Evolutionary conservation across 1,140 invertebrate genomes (phyloP).

Genomic region (Wiebesia pumilae): DNA sequence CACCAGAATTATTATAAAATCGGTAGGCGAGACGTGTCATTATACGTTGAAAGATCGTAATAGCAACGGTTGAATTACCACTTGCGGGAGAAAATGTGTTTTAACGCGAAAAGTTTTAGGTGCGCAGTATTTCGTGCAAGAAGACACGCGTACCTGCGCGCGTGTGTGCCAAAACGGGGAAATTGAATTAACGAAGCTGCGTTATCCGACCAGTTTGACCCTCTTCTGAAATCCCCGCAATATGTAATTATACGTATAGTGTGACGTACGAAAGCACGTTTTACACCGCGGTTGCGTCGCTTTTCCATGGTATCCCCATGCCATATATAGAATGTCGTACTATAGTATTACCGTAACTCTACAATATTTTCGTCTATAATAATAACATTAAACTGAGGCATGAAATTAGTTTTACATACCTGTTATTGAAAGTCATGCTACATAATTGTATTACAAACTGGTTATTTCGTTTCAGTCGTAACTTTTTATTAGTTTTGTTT

Average conservation of each 20-base stretch:
- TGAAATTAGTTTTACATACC: constrained; percentile 34
- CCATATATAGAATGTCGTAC: no score
- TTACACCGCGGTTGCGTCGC: constrained; percentile 37
- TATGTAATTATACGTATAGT: constrained; percentile 38
- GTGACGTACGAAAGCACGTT: constrained; percentile 17
- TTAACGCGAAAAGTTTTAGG: not conserved
- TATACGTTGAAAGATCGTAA: constrained; percentile 3
- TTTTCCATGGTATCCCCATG: not conserved
- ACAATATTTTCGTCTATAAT: constrained; percentile 3
- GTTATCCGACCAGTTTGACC: constrained; percentile 26
- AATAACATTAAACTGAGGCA: not conserved
- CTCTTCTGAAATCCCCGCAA: constrained; percentile 34
- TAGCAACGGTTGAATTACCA: not conserved
- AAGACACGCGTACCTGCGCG: not conserved
- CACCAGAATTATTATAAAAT: not conserved
- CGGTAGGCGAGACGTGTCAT: constrained; percentile 1
- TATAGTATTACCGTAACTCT: not conserved
- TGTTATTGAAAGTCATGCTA: not conserved
- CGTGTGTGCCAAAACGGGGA: not conserved
- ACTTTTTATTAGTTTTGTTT: not conserved
- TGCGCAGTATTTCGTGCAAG: not conserved
- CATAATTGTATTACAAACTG: not conserved
- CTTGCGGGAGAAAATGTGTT: constrained; percentile 16
- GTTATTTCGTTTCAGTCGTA: not conserved
- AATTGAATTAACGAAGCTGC: constrained; percentile 45